Evolutionary conservation across 2,888 invertebrate genomes (phyloP), one percentile per base, ranked within the genome.

Genomic region (Apantesis nais): DNA sequence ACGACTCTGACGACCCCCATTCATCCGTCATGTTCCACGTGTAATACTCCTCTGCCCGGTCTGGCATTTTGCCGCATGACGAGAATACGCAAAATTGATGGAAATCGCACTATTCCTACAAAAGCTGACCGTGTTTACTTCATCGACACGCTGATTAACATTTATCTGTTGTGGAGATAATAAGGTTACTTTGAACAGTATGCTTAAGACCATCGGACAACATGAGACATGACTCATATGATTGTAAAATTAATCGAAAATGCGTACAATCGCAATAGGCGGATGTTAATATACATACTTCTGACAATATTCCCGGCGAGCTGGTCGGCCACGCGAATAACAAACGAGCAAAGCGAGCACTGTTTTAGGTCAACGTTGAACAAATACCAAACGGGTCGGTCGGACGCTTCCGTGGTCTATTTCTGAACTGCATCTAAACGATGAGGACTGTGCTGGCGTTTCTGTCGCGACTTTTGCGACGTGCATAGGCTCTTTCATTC

Each of bases 341-440:
- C 92, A 94, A 92, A 94, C 92, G 92, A 93, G 93, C 93, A 94
- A 93, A 93, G 91, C 93, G 88, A 92, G 88, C 91, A 88, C 95
- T 94, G 94, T 94, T 95, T 95, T 95, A 95, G 95, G 95, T 94
- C 95, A 94, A 94, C 95, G 92, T 90, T 92, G 93, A 94, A 94
- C 94, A 94, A 94, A 95, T 95, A 94, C 95, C 94, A 95, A 94
- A 95, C 94, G 92, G 93, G 94, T 93, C 93, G 94, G 90, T 91
- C 90, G 92, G 90, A 89, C 92, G 93, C 93, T 95, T 94, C 95
- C 94, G 94, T 90, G 92, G 90, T 92, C 88, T 95, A 95, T 95
- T 95, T 94, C 90, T 94, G 93, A 91, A 90, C 92, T 90, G 91
- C 92, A 91, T 90, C 90, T 90, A 90, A 91, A 89, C 89, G 89